These are phyloP conservation scores for Macquaria ambigua DNA, from an alignment of 2,113 vertebrate genomes.

Conservation along the genomic window DNA sequence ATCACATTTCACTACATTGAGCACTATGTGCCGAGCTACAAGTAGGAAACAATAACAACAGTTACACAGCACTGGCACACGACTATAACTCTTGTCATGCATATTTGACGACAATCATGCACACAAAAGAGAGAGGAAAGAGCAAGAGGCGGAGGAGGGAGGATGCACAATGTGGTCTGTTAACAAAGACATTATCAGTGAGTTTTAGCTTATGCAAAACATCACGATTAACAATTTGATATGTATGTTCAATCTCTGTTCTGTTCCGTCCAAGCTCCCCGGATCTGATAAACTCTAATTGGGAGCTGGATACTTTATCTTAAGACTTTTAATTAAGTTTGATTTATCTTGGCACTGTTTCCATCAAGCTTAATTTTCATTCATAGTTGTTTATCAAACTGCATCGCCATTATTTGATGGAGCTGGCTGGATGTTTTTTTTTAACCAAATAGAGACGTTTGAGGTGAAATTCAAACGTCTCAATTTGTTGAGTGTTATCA, in stretches of 20 bases:
- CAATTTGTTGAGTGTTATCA: constrained; percentile 10
- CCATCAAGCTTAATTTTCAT: constrained; percentile 29
- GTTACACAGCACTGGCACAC: constrained; percentile 60
- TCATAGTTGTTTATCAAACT: constrained; percentile 50
- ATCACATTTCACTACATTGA: constrained; percentile 64
- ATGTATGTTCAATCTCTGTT: constrained; percentile 41
- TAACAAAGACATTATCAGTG: constrained; percentile 42
- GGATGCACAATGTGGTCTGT: constrained; percentile 51
- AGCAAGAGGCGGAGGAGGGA: constrained; percentile 55
- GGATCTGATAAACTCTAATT: constrained; percentile 56
- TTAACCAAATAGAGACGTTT: constrained; percentile 30
- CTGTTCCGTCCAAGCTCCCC: constrained; percentile 40
- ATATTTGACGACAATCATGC: constrained; percentile 70
- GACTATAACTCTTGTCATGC: constrained; percentile 69
- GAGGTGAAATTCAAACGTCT: constrained; percentile 40
- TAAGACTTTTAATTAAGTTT: constrained; percentile 56
- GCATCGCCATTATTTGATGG: constrained; percentile 6
- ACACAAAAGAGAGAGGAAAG: constrained; percentile 52
- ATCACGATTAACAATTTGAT: constrained; percentile 57
- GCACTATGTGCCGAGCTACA: constrained; percentile 64
- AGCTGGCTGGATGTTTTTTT: background rate
- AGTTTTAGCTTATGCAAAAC: constrained; percentile 50
- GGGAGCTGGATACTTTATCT: constrained; percentile 57
- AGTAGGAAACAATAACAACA: constrained; percentile 43
- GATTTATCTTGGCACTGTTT: constrained; percentile 52